Evolutionary conservation across 2,797 vertebrate species (phyloP).

Genomic region (Micropoecilia bifurca): DNA sequence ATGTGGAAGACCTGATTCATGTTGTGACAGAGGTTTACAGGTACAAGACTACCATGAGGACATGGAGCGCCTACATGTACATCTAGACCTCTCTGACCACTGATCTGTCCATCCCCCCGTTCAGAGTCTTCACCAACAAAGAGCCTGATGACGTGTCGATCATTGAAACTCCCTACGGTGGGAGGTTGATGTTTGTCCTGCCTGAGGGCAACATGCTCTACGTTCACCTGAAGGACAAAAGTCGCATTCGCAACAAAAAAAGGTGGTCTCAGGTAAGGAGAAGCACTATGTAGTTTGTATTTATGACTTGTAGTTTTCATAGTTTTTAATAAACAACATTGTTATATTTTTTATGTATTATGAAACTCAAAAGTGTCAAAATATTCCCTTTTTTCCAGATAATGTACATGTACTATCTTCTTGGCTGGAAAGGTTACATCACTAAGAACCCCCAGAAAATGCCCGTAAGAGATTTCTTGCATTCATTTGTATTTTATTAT

Average conservation of each 20-base stretch:
- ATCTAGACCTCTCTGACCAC: background rate
- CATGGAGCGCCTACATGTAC: background rate
- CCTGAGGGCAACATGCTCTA: constrained; percentile 85
- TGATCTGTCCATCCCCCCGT: constrained; percentile 4
- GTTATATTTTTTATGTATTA: background rate
- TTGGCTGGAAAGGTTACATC: constrained; percentile 86
- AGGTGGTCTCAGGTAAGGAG: constrained; percentile 86
- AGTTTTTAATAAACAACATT: background rate
- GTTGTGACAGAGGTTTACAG: constrained; percentile 84
- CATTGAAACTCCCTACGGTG: constrained; percentile 83
- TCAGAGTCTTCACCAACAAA: constrained; percentile 84
- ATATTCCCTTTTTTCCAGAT: constrained; percentile 69
- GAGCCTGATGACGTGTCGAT: constrained; percentile 85
- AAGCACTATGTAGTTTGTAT: background rate
- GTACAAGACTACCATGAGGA: constrained; percentile 51
- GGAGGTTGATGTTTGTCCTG: constrained; percentile 80
- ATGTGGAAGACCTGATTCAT: constrained; percentile 74
- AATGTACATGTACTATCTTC: constrained; percentile 87
- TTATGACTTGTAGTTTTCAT: background rate
- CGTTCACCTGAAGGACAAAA: constrained; percentile 85
- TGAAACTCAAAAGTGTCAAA: background rate
- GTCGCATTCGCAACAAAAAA: constrained; percentile 84
- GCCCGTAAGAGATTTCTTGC: constrained; percentile 59
- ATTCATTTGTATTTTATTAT: background rate
- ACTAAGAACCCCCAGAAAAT: constrained; percentile 82